phyloP scores from a whole-genome alignment of 2,888 invertebrate genomes.

The Ernsta delagoae region DNA sequence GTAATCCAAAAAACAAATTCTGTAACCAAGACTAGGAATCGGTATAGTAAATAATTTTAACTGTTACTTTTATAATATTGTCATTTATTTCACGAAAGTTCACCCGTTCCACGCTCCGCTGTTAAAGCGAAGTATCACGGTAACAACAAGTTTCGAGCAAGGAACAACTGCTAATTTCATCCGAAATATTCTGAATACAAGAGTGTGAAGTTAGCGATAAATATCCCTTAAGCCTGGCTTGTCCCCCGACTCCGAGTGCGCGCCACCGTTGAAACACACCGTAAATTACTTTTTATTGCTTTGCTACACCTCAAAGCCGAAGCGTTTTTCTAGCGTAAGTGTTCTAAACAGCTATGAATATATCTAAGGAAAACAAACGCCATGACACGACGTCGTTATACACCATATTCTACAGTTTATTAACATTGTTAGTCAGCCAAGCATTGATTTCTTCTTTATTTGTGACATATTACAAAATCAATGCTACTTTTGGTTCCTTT shows the following conservation, averaged over 20 bases:
- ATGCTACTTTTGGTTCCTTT: too few relatives aligned
- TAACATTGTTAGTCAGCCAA: too few relatives aligned
- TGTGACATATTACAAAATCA: too few relatives aligned
- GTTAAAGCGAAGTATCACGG: not conserved
- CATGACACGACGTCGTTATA: too few relatives aligned
- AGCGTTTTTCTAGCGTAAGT: conserved; percentile 1
- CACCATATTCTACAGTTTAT: too few relatives aligned
- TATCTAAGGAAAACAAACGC: too few relatives aligned
- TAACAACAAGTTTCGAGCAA: not conserved
- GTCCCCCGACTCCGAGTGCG: not conserved
- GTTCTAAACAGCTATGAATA: not conserved
- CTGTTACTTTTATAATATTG: too few relatives aligned
- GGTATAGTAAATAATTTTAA: too few relatives aligned
- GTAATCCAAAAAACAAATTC: too few relatives aligned
- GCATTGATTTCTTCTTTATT: too few relatives aligned
- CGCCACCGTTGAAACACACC: not conserved
- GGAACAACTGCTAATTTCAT: conserved; percentile 10
- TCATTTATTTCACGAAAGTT: not conserved
- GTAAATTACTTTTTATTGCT: conserved; percentile 7
- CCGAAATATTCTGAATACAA: conserved; percentile 11
- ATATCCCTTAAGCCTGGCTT: conserved; percentile 24
- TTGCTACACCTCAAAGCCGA: not conserved
- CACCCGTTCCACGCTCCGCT: not conserved
- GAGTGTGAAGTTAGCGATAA: conserved; percentile 12
- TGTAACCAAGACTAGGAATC: too few relatives aligned